Evolutionary conservation across 2,888 invertebrate genomes (phyloP).

Genomic region (Rhagium mordax): DNA sequence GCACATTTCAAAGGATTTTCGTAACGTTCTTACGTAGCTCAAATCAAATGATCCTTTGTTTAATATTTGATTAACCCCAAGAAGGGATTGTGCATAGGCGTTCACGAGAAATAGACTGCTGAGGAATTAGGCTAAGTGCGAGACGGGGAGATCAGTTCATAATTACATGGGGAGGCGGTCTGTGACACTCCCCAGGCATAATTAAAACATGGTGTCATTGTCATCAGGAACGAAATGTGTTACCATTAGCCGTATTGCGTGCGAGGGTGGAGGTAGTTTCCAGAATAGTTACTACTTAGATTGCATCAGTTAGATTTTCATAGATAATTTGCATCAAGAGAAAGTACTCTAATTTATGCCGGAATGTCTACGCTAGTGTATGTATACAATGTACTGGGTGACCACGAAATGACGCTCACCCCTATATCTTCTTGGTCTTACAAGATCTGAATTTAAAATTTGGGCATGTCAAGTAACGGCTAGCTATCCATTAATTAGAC

Average conservation of each 20-base stretch:
- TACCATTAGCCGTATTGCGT: background rate
- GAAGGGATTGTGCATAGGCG: background rate
- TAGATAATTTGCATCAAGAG: no score
- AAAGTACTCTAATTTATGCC: no score
- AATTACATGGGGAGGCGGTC: conserved; percentile 6
- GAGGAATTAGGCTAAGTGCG: conserved; percentile 9
- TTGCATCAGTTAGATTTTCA: no score
- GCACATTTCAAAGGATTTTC: conserved; percentile 6
- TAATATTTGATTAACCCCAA: conserved; percentile 14
- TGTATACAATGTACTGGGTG: no score
- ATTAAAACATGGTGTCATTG: conserved; percentile 27
- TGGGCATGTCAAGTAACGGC: no score
- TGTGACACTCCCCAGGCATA: background rate
- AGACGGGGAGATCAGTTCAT: conserved; percentile 7
- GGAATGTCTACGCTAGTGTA: no score
- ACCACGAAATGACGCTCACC: no score
- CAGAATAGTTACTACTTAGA: background rate
- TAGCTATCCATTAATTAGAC: no score
- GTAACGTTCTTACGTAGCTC: background rate
- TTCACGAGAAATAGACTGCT: background rate
- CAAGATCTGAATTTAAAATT: no score
- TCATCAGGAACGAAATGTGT: background rate
- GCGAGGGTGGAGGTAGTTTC: background rate
- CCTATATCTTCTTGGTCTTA: no score
- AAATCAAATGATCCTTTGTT: conserved; percentile 8